Conservation (phyloP, 2,113 vertebrate species). For the Dasypus novemcinctus region DNA sequence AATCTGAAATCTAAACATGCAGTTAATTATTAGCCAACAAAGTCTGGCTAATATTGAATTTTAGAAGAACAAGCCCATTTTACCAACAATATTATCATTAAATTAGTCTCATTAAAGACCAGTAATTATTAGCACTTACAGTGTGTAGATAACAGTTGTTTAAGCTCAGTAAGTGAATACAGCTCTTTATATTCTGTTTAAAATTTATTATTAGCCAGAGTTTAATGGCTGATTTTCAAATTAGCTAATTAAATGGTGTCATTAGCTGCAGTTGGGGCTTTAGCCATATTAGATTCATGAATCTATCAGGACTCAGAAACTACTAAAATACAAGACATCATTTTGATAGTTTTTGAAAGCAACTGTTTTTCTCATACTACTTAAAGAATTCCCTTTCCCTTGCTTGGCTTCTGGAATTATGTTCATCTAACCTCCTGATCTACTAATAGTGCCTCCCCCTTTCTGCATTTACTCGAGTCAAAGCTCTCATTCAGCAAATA, state of each 20-base stretch:
- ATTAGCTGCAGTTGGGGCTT: neutral
- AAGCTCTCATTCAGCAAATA: neutral
- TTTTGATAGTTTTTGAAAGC: slow-evolving; percentile 45
- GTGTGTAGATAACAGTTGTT: neutral
- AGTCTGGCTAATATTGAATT: slow-evolving; percentile 36
- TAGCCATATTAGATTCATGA: neutral
- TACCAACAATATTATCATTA: slow-evolving; percentile 21
- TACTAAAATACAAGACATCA: neutral
- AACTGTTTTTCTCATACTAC: neutral
- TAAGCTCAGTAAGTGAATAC: slow-evolving; percentile 39
- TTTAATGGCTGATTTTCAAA: slow-evolving; percentile 29
- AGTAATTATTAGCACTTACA: slow-evolving; percentile 29
- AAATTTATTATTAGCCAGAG: slow-evolving; percentile 13
- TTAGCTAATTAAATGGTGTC: slow-evolving; percentile 44
- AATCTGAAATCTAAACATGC: neutral
- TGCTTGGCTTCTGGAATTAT: neutral
- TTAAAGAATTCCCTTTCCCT: slow-evolving; percentile 21
- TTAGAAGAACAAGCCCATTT: slow-evolving; percentile 56
- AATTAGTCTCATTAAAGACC: slow-evolving; percentile 43
- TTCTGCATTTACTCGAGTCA: neutral
- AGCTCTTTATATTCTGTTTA: neutral
- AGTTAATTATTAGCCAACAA: neutral
- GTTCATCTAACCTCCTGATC: neutral
- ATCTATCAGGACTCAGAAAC: slow-evolving; percentile 29
- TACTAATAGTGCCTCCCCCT: neutral